phyloP scores from a whole-genome alignment of 2,113 vertebrate species.

The Eonycteris spelaea region DNA sequence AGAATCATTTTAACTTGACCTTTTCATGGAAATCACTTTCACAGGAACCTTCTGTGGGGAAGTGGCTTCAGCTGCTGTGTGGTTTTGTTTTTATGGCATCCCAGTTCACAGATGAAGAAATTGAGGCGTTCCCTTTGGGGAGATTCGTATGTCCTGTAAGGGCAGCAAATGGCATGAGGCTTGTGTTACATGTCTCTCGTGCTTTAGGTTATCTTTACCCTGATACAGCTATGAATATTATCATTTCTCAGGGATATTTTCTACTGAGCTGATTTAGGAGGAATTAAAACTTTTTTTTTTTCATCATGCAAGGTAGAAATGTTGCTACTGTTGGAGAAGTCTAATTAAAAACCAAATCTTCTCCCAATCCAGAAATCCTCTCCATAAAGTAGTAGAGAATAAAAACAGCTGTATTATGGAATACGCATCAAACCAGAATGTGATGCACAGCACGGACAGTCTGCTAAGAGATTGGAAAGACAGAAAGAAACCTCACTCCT shows the following conservation, averaged over 20 bases:
- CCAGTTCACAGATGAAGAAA: neutral
- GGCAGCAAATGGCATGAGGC: neutral
- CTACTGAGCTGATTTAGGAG: neutral
- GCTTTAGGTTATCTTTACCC: neutral
- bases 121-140: neutral
- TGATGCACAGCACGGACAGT: neutral
- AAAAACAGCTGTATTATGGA: neutral
- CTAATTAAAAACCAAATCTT: neutral
- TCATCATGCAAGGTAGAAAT: neutral
- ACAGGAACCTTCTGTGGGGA: neutral
- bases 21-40: conserved; percentile 1
- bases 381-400: neutral
- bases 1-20: conserved; percentile 44
- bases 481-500: neutral
- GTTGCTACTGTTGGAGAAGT: neutral
- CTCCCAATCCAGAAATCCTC: neutral
- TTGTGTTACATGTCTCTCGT: neutral
- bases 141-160: neutral
- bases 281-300: neutral
- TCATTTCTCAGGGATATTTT: neutral
- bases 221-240: neutral
- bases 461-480: neutral
- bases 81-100: neutral
- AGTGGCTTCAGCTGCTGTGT: neutral
- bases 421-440: neutral